A percentile compares a stretch with the other conserved stretches of the same genome.
These are phyloP conservation scores for Crotalus tigris DNA, from an alignment of 2,113 vertebrate species.

Conservation along the genomic window DNA sequence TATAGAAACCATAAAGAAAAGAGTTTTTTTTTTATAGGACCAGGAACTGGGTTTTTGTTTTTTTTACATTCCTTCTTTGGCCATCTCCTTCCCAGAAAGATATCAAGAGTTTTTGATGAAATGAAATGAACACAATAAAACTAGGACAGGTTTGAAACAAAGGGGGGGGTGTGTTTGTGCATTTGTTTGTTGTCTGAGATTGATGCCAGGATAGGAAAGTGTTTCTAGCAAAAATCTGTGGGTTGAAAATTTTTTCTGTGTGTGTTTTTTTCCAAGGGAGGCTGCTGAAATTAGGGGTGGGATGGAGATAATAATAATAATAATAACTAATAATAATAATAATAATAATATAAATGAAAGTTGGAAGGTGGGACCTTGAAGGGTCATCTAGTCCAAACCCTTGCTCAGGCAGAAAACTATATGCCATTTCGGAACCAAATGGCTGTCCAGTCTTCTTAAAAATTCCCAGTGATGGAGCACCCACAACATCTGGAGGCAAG, in stretches of 20 bases:
- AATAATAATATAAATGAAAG: too few relatives aligned
- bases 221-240: neutral
- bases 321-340: too few relatives aligned
- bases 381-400: too few relatives aligned
- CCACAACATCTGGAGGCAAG: too few relatives aligned
- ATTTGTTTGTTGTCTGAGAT: neutral
- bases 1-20: conserved; percentile 51
- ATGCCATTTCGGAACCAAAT: too few relatives aligned
- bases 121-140: neutral
- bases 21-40: conserved; percentile 37
- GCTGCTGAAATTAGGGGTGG: neutral
- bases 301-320: too few relatives aligned
- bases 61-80: neutral
- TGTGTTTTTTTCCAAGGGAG: neutral
- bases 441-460: too few relatives aligned
- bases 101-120: neutral
- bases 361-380: too few relatives aligned
- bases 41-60: neutral
- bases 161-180: neutral
- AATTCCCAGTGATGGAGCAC: too few relatives aligned
- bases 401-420: too few relatives aligned
- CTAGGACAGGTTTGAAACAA: neutral
- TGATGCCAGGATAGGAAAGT: neutral
- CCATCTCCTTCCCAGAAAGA: conserved; percentile 19
- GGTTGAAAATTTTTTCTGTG: too few relatives aligned